phyloP scores from a whole-genome alignment of 2,797 vertebrate genomes.

The Ciconia nigra region DNA sequence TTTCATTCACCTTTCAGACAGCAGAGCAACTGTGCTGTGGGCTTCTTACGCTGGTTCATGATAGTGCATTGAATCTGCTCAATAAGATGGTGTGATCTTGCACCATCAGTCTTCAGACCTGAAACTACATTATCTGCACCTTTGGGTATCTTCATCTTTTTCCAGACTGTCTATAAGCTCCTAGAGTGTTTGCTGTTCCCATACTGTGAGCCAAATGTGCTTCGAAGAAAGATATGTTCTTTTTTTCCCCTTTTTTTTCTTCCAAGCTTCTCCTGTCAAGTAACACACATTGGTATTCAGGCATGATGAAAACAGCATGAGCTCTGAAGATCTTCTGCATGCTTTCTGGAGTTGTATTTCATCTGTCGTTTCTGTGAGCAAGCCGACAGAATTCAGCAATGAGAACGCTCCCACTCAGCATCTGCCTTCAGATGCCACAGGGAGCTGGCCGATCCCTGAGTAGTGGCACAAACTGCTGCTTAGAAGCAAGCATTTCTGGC shows the following conservation, averaged over 20 bases:
- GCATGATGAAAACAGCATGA: neutral
- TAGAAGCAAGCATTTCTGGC: neutral
- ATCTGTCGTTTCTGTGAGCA: neutral
- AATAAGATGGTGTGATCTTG: neutral
- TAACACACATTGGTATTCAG: neutral
- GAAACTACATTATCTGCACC: neutral
- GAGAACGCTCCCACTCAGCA: neutral
- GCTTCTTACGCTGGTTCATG: rapidly evolving
- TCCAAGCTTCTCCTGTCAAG: neutral
- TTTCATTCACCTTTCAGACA: neutral
- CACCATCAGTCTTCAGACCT: neutral
- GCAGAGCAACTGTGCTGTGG: neutral
- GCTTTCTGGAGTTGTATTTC: neutral
- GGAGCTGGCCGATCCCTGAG: rapidly evolving
- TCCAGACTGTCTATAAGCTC: neutral
- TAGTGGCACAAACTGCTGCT: neutral
- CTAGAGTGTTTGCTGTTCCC: neutral
- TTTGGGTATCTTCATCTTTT: neutral
- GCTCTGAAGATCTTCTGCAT: neutral
- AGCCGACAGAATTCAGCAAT: neutral
- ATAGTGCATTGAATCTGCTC: neutral
- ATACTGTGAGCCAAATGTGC: neutral
- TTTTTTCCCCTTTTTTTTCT: neutral
- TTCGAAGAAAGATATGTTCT: neutral
- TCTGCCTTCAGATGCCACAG: neutral